Base-by-base conservation (phyloP, 2,797 vertebrate genomes). In the Echeneis naucrates region DNA sequence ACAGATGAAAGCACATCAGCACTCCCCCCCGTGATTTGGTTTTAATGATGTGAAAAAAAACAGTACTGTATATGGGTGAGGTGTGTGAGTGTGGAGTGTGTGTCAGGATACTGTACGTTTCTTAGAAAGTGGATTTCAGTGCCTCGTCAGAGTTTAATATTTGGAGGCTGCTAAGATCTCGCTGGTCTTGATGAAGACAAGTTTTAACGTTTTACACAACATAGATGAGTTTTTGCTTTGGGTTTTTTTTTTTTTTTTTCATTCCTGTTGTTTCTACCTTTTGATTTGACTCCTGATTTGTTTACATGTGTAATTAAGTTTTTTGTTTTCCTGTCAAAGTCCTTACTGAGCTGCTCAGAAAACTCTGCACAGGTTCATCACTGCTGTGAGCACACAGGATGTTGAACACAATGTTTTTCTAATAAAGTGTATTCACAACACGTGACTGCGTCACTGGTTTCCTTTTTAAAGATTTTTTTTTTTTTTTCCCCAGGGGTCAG, bases 361-460 rank as follows among this genome's bases (percentile, higher is more conserved):
- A 64, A 58, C 27, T 21, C 69, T 65, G 80, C 74, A 78, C 77
- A 71, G 53, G 56, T 63, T 27, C 33, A 60, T 72, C 44, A 47
- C 45, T 50, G 63, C 78, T 78, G 67, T 17, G 75, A 81, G 57
- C 80, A 67, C 82, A 77, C 72, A 47, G 47, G 82, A 80, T 66
- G 69, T 65, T 3, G 33, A 58, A 79, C 66, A 67, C 59, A 5
- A 55, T 58, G 58, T 58, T 86, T 84, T 90, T 87, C 2, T 76
- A 91, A 90, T 92, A 91, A 92, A 92, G 33, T 19, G 3, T 54
- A 68, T 90, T 87, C 79, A 88, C 76, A 72, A 74, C 38, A 67
- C n/a, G 35, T 33, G 14, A 7, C 3, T 37, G 11, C 24, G 4
- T 50, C 8, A 4, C 4, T 4, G 30, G 26, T 50, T 23, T 2